Evolutionary conservation across 1,140 invertebrate species (phyloP).

Genomic region (Planococcus citri): DNA sequence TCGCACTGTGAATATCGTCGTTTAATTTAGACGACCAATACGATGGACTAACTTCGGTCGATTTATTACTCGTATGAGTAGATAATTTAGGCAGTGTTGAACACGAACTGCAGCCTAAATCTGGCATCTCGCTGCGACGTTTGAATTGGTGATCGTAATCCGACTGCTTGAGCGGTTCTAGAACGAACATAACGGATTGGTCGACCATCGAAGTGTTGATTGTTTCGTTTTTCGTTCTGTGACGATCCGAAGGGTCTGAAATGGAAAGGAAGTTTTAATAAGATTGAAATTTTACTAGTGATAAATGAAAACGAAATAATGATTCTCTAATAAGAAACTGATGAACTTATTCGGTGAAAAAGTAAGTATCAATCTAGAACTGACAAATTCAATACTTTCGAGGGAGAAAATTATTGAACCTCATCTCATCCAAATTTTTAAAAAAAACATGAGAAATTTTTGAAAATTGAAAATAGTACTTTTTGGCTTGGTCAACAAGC

Average conservation of each 20-base stretch:
- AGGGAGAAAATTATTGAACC: too few species aligned
- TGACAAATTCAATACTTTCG: too few species aligned
- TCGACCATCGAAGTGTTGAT: background rate
- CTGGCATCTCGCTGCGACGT: background rate
- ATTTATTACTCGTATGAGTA: background rate
- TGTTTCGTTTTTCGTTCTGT: background rate
- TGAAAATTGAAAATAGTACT: too few species aligned
- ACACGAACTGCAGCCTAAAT: background rate
- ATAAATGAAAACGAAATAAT: too few species aligned
- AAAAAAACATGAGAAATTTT: too few species aligned
- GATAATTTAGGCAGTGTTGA: background rate
- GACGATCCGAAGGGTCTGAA: background rate
- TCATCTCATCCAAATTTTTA: too few species aligned
- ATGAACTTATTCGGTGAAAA: background rate
- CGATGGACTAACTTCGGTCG: background rate
- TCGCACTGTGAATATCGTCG: background rate
- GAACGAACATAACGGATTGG: conserved; percentile 8
- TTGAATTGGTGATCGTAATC: background rate
- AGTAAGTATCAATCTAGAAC: too few species aligned
- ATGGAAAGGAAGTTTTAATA: background rate
- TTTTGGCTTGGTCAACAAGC: too few species aligned
- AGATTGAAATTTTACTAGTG: too few species aligned
- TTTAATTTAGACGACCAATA: conserved; percentile 11
- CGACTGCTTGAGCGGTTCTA: background rate
- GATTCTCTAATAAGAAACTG: background rate